phyloP scores from a whole-genome alignment of 2,888 invertebrate species.

The Candidula unifasciata region DNA sequence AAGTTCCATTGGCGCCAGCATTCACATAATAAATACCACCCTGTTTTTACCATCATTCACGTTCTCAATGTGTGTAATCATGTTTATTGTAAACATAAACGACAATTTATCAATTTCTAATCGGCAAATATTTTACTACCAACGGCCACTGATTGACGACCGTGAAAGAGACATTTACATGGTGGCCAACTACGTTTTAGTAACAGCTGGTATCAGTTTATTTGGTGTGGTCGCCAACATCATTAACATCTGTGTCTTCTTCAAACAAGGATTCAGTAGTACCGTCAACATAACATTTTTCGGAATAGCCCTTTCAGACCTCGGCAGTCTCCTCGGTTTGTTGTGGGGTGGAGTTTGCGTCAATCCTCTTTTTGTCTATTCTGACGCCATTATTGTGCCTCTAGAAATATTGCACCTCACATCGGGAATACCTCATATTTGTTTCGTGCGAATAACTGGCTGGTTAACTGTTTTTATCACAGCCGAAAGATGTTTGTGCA shows the following conservation, averaged over 20 bases:
- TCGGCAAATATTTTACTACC: no score
- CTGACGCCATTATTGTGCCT: background rate
- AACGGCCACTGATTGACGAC: background rate
- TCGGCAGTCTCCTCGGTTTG: background rate
- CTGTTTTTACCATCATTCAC: no score
- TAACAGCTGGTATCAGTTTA: background rate
- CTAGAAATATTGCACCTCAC: background rate
- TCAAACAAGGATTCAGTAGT: background rate
- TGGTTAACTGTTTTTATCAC: conserved; percentile 21
- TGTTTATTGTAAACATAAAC: no score
- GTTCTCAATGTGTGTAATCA: no score
- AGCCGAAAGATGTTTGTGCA: conserved; percentile 18
- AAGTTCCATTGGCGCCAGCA: no score
- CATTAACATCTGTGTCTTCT: background rate
- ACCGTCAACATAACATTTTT: conserved; percentile 15
- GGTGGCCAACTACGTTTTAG: background rate
- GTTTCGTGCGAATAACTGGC: conserved; percentile 9
- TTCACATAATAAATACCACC: no score
- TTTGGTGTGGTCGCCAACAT: background rate
- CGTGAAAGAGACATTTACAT: background rate
- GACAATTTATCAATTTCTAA: no score
- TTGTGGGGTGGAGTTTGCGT: background rate
- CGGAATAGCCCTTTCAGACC: conserved; percentile 7
- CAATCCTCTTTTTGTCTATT: background rate
- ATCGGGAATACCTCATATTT: background rate